These are phyloP conservation scores for Drosophila sordidula DNA, from an alignment of 2,888 invertebrate genomes.

Conservation along the genomic window DNA sequence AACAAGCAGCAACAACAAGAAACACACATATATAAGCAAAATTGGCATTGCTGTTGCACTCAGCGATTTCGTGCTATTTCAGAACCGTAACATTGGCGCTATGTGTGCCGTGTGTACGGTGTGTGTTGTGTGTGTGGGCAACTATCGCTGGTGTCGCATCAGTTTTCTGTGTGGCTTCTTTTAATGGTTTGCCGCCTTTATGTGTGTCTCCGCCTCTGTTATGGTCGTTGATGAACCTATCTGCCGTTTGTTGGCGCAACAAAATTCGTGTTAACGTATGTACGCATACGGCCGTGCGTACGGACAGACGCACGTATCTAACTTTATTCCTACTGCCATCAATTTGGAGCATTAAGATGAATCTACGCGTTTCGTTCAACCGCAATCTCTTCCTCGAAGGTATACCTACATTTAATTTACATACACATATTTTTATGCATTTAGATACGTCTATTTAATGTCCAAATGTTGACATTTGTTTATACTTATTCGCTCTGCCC, in stretches of 20 bases:
- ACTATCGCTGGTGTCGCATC: slow-evolving; percentile 29
- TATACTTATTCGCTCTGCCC: neutral
- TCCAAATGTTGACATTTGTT: slow-evolving; percentile 4
- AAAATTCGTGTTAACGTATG: slow-evolving; percentile 27
- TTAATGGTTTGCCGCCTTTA: slow-evolving; percentile 52
- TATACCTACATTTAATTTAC: slow-evolving; percentile 19
- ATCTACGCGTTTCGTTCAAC: slow-evolving; percentile 21
- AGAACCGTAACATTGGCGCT: slow-evolving; percentile 42
- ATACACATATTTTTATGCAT: slow-evolving; percentile 18
- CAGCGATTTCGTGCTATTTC: slow-evolving; percentile 54
- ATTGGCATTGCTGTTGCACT: slow-evolving; percentile 38
- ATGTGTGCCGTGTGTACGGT: slow-evolving; percentile 16
- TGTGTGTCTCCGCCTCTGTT: slow-evolving; percentile 18
- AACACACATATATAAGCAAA: slow-evolving; percentile 36
- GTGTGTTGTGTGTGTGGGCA: slow-evolving; percentile 16
- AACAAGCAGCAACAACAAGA: neutral
- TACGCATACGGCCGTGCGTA: neutral
- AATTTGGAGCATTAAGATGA: slow-evolving; percentile 5
- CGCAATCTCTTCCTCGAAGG: slow-evolving; percentile 27
- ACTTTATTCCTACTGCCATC: slow-evolving; percentile 6
- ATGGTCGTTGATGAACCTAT: slow-evolving; percentile 31
- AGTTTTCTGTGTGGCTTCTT: slow-evolving; percentile 58
- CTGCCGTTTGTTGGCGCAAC: slow-evolving; percentile 29
- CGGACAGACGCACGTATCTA: neutral
- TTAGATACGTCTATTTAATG: neutral